A percentile compares a stretch with the other conserved stretches of the same genome.
Evolutionary conservation across 2,113 vertebrate genomes (phyloP).

Genomic region (Myotis lucifugus): DNA sequence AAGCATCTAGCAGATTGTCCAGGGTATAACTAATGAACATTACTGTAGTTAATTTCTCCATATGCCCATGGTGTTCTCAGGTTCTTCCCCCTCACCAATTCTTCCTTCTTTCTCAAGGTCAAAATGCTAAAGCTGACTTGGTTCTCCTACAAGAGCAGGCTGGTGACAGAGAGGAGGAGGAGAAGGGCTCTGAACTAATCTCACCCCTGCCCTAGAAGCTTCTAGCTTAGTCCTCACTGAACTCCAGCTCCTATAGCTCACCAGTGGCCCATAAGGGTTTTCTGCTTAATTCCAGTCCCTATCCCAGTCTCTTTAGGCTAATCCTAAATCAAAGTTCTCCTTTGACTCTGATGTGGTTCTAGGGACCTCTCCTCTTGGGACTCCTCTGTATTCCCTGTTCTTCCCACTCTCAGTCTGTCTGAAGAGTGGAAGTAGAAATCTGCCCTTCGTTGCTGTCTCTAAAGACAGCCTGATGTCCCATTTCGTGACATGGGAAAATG

Average conservation of each 20-base stretch:
- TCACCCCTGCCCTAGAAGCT: background rate
- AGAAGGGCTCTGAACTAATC: background rate
- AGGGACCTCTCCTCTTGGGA: background rate
- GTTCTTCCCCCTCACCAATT: background rate
- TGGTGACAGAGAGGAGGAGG: background rate
- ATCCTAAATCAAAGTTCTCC: conserved; percentile 10
- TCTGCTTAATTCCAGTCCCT: background rate
- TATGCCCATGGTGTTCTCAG: background rate
- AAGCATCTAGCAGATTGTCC: background rate
- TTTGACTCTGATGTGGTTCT: conserved; percentile 7
- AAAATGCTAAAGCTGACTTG: conserved; percentile 28
- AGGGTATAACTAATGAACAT: background rate
- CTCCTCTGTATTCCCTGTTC: background rate
- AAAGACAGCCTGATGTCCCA: background rate
- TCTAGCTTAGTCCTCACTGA: background rate
- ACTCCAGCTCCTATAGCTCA: background rate
- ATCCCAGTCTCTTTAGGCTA: background rate
- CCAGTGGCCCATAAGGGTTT: background rate
- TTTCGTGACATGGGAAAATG: background rate
- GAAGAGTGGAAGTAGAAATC: background rate
- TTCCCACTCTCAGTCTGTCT: background rate
- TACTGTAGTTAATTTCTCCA: conserved; percentile 11
- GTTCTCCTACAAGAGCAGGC: background rate
- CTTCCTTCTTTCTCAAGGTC: background rate
- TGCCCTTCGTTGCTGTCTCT: background rate